Evolutionary conservation across 2,113 vertebrate species (phyloP).

Genomic region (Erinaceus europaeus): DNA sequence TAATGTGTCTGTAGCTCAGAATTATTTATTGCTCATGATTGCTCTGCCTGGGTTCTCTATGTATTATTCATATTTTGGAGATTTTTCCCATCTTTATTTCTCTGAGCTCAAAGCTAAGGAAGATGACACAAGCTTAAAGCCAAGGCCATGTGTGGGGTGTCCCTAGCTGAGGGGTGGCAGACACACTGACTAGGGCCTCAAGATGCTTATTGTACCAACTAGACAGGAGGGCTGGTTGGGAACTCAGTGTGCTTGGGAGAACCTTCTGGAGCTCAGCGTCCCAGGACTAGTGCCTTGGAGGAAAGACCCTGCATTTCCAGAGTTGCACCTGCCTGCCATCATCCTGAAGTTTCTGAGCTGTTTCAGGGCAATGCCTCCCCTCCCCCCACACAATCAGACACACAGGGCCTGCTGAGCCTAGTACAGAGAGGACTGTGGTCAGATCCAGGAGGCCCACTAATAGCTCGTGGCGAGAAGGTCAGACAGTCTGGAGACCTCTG

Average conservation of each 20-base stretch:
- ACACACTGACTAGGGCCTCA: rapidly evolving
- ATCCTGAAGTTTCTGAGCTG: not conserved
- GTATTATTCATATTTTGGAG: slow-evolving; percentile 77
- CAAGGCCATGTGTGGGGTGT: rapidly evolving
- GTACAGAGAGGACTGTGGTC: no score
- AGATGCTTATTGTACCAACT: not conserved
- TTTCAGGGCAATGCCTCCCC: not conserved
- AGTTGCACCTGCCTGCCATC: no score
- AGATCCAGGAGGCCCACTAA: not conserved
- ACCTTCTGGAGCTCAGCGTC: not conserved
- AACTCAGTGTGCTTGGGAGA: not conserved
- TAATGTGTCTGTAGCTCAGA: slow-evolving; percentile 66
- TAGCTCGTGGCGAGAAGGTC: not conserved
- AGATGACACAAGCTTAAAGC: not conserved
- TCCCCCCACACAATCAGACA: not conserved
- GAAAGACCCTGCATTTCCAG: not conserved
- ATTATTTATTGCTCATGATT: slow-evolving; percentile 77
- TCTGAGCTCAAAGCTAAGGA: not conserved
- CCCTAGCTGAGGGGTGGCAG: rapidly evolving
- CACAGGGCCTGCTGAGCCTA: rapidly evolving
- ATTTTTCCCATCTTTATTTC: slow-evolving; percentile 20
- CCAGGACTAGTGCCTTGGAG: not conserved
- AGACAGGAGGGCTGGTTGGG: rapidly evolving
- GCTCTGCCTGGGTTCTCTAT: slow-evolving; percentile 70
- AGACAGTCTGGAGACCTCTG: no score